Percentiles rank a stretch among this genome's conserved stretches.
phyloP scores from a whole-genome alignment of 2,888 invertebrate species.

The Hydraecia micacea region DNA sequence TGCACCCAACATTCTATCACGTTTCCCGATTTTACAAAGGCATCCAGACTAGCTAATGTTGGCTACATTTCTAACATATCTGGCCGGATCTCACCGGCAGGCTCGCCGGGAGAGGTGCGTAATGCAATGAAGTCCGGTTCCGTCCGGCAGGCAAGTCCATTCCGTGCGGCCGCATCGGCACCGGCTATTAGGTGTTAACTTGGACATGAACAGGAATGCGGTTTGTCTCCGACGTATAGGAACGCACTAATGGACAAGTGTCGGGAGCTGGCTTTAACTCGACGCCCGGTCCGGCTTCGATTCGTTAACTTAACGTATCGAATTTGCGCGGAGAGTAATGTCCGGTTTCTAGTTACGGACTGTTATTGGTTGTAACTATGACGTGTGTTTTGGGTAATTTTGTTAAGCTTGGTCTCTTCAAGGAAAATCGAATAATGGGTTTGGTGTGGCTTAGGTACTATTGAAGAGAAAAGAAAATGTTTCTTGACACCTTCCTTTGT shows the following conservation, averaged over 20 bases:
- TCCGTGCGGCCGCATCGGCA: constrained; percentile 69
- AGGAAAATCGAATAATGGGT: background rate
- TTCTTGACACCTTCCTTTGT: background rate
- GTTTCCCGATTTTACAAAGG: constrained; percentile 36
- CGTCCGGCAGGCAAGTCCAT: constrained; percentile 69
- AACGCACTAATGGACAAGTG: constrained; percentile 67
- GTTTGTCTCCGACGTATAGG: constrained; percentile 66
- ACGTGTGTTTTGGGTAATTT: constrained; percentile 14
- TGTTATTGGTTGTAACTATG: constrained; percentile 33
- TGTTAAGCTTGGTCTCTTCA: constrained; percentile 3
- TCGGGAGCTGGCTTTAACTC: constrained; percentile 54
- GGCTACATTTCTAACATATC: constrained; percentile 52
- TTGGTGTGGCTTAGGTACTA: background rate
- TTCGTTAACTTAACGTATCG: constrained; percentile 51
- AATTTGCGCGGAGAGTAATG: constrained; percentile 36
- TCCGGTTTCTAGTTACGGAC: constrained; percentile 29
- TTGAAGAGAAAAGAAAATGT: no score
- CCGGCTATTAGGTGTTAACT: constrained; percentile 73
- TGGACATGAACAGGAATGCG: constrained; percentile 70
- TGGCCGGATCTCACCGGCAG: constrained; percentile 40
- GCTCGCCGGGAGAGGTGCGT: constrained; percentile 63
- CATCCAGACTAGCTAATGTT: constrained; percentile 39
- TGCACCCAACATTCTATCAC: constrained; percentile 28
- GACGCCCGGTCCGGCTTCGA: constrained; percentile 42
- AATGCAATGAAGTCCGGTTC: constrained; percentile 73